A percentile compares a stretch with the other conserved stretches of the same genome.
These are phyloP conservation scores for Embidobia sp. DNA, from an alignment of 2,888 invertebrate species.

Conservation along the genomic window DNA sequence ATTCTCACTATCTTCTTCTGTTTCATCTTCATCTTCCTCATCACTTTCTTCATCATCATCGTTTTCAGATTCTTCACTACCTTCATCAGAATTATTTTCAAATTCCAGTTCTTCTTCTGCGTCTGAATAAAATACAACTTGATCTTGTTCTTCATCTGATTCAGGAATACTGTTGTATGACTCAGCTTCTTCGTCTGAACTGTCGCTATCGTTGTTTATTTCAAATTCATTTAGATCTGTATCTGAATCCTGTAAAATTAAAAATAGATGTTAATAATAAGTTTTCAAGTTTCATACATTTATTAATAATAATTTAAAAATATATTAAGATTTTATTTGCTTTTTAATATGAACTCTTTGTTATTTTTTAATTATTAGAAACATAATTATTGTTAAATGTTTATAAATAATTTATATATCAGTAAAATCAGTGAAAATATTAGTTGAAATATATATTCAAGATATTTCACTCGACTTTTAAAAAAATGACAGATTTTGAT, in stretches of 20 bases:
- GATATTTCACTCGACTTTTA: no score
- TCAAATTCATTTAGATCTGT: conserved; percentile 73
- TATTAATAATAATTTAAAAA: no score
- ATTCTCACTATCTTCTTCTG: conserved; percentile 22
- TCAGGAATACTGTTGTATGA: conserved; percentile 82
- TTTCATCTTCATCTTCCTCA: conserved; percentile 7
- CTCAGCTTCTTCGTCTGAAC: conserved; percentile 81
- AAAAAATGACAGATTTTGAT: no score
- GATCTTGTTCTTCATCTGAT: conserved; percentile 80
- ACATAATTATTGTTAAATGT: no score
- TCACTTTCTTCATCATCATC: conserved; percentile 4
- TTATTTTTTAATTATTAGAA: no score
- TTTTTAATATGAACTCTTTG: no score
- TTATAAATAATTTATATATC: no score
- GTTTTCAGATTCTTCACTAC: conserved; percentile 18
- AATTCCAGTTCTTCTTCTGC: conserved; percentile 64
- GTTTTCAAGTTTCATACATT: no score
- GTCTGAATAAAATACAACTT: conserved; percentile 82
- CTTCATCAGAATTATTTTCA: conserved; percentile 61
- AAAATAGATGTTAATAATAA: no score
- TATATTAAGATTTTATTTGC: no score
- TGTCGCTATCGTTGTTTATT: conserved; percentile 80
- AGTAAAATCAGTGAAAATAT: no score
- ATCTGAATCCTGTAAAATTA: conserved; percentile 72
- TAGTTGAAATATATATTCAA: no score